Conservation (phyloP, 2,113 vertebrate species). For the Cromileptes altivelis region DNA sequence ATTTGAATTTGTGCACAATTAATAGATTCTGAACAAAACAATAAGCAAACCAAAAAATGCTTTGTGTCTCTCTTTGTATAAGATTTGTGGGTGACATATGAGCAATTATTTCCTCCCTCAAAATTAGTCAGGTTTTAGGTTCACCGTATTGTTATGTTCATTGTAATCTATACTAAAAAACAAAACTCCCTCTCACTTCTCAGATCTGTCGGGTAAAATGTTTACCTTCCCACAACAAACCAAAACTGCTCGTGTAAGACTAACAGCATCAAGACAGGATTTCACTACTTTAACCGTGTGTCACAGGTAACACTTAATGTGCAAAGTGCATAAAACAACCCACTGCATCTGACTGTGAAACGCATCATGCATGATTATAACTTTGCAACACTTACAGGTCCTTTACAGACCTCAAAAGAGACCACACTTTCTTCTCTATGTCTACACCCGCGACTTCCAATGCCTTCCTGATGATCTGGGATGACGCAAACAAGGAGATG, state of each 20-base stretch:
- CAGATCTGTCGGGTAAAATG: slow-evolving; percentile 78
- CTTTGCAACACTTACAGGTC: slow-evolving; percentile 44
- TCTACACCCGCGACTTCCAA: slow-evolving; percentile 33
- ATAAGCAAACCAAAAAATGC: slow-evolving; percentile 4
- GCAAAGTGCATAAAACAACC: background rate
- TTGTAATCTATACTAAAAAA: background rate
- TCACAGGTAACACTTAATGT: slow-evolving; percentile 61
- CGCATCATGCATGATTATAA: background rate
- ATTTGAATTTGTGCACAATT: background rate
- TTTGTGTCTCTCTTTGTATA: background rate
- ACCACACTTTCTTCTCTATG: slow-evolving; percentile 70
- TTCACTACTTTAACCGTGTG: slow-evolving; percentile 64
- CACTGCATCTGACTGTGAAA: background rate
- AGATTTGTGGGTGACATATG: too few species aligned
- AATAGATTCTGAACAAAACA: background rate
- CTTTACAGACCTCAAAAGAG: slow-evolving; percentile 73
- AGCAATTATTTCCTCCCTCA: background rate
- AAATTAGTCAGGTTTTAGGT: background rate
- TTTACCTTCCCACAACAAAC: slow-evolving; percentile 71
- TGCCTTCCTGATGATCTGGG: slow-evolving; percentile 64
- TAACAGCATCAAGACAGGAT: background rate
- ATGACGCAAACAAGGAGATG: slow-evolving; percentile 12
- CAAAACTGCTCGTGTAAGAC: slow-evolving; percentile 47
- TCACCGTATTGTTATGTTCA: background rate
- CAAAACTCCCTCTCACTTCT: background rate